Percentiles rank a stretch among this genome's conserved stretches.
Conservation (phyloP, 2,888 invertebrate genomes). For the Hylaea fasciaria region DNA sequence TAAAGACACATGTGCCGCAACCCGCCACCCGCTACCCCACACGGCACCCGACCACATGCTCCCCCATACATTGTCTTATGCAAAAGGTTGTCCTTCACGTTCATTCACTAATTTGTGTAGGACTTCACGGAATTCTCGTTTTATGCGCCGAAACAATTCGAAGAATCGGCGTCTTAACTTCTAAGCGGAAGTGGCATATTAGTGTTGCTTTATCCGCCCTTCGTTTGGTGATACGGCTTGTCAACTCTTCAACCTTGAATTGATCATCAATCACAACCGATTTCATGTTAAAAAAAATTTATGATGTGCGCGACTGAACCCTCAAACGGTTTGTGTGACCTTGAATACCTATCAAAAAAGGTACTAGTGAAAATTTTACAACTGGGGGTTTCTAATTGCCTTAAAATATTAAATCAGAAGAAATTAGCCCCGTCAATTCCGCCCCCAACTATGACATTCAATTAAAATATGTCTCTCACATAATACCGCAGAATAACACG, state of each 20-base stretch:
- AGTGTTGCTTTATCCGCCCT: conserved; percentile 28
- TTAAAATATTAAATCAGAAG: too few relatives aligned
- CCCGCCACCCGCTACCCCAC: conserved; percentile 68
- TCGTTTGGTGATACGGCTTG: conserved; percentile 24
- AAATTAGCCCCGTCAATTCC: too few relatives aligned
- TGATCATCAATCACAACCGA: conserved; percentile 12
- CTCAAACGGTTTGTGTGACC: too few relatives aligned
- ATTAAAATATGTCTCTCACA: too few relatives aligned
- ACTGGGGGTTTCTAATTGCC: too few relatives aligned
- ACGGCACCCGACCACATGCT: conserved; percentile 60
- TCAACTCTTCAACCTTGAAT: conserved; percentile 7
- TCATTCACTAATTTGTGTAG: conserved; percentile 70
- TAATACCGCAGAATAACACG: too few relatives aligned
- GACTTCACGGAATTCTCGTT: conserved; percentile 73
- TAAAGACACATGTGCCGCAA: conserved; percentile 74
- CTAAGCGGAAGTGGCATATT: conserved; percentile 44
- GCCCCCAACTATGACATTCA: too few relatives aligned
- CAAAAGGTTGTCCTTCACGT: conserved; percentile 72
- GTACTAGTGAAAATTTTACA: too few relatives aligned
- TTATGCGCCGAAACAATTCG: conserved; percentile 60
- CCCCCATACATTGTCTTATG: conserved; percentile 74
- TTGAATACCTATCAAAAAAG: too few relatives aligned
- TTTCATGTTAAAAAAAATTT: neutral
- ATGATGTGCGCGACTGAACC: too few relatives aligned
- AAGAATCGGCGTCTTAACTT: conserved; percentile 45